These are phyloP conservation scores for Meta bourneti DNA, from an alignment of 2,888 invertebrate species.

Conservation along the genomic window DNA sequence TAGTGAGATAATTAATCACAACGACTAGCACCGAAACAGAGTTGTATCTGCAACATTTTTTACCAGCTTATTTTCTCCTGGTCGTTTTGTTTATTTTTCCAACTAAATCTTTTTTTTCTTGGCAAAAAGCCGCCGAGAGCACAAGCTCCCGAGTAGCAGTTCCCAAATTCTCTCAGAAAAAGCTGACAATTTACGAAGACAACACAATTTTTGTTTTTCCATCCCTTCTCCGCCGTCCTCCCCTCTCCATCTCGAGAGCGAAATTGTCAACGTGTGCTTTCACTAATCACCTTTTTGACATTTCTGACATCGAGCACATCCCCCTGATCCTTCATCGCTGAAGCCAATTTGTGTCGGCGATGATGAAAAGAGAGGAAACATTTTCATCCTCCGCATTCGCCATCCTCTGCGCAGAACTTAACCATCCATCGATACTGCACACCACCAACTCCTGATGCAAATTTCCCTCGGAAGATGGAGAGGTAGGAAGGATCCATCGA, in stretches of 20 bases:
- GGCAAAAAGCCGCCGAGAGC: too few species aligned
- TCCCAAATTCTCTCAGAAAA: neutral
- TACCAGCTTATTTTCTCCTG: too few species aligned
- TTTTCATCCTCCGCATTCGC: neutral
- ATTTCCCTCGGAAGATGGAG: conserved; percentile 21
- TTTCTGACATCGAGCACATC: conserved; percentile 38
- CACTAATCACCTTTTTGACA: conserved; percentile 74
- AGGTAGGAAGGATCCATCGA: conserved; percentile 33
- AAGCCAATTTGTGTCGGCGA: conserved; percentile 67
- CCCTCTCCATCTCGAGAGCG: conserved; percentile 4
- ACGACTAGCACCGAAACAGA: too few species aligned
- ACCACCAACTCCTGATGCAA: conserved; percentile 39
- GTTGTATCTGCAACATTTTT: too few species aligned
- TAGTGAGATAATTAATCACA: too few species aligned
- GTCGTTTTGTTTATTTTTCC: too few species aligned
- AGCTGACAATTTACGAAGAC: conserved; percentile 41
- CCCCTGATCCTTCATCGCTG: conserved; percentile 60
- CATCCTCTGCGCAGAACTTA: conserved; percentile 18
- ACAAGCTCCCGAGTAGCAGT: too few species aligned
- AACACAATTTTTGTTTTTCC: conserved; percentile 36
- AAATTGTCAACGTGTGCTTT: conserved; percentile 65
- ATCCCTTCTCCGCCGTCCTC: neutral
- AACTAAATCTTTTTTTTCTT: too few species aligned
- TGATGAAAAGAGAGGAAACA: conserved; percentile 53
- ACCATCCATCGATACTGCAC: conserved; percentile 16